These are phyloP conservation scores for Pseudolycoriella hygida DNA, from an alignment of 2,888 invertebrate species.

Conservation along the genomic window DNA sequence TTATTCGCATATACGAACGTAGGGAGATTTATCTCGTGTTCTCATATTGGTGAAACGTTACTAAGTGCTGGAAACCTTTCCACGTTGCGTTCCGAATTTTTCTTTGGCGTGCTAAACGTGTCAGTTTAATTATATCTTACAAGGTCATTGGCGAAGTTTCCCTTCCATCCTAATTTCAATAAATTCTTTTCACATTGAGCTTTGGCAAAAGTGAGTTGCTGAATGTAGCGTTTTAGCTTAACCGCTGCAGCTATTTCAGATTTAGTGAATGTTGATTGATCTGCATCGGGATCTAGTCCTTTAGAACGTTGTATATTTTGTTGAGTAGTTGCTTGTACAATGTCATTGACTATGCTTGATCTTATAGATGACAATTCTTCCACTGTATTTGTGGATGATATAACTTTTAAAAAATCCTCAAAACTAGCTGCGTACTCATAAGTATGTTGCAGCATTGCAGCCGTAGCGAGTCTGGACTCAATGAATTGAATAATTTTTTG, in stretches of 20 bases:
- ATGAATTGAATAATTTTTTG: conserved; percentile 70
- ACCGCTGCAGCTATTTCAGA: conserved; percentile 65
- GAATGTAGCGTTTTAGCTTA: conserved; percentile 69
- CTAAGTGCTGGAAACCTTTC: no score
- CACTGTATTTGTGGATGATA: conserved; percentile 55
- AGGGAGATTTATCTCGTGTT: no score
- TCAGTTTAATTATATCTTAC: no score
- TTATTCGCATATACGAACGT: no score
- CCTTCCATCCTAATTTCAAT: conserved; percentile 57
- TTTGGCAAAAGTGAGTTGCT: conserved; percentile 64
- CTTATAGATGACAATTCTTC: conserved; percentile 71
- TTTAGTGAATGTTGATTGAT: conserved; percentile 37
- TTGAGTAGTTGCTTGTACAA: conserved; percentile 84
- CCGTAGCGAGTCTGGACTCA: conserved; percentile 59
- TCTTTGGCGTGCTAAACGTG: no score
- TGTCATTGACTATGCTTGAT: conserved; percentile 74
- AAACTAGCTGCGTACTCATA: conserved; percentile 80
- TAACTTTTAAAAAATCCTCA: conserved; percentile 73
- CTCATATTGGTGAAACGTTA: no score
- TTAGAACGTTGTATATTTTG: conserved; percentile 78
- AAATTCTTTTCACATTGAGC: conserved; percentile 63
- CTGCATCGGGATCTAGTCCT: conserved; percentile 48
- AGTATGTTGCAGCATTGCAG: conserved; percentile 60
- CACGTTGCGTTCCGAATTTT: no score
- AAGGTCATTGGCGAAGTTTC: conserved; percentile 37